These are phyloP conservation scores for Dynastes grantii DNA, from an alignment of 2,888 invertebrate genomes.

Conservation along the genomic window DNA sequence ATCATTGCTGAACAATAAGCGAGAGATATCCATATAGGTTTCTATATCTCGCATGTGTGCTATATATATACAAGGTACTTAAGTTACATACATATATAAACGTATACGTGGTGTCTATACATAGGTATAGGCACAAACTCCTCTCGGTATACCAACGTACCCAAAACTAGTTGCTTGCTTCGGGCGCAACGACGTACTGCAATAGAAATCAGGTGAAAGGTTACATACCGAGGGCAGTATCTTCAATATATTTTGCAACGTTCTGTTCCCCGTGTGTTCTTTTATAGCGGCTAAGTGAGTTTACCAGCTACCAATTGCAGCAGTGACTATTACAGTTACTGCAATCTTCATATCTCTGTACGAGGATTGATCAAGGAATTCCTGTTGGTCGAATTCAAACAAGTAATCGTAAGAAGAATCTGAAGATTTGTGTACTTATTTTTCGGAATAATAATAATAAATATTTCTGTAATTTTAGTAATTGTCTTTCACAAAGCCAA, in stretches of 20 bases:
- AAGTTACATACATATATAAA: background rate
- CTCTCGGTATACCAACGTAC: slow-evolving; percentile 41
- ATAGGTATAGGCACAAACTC: slow-evolving; percentile 10
- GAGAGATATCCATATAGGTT: slow-evolving; percentile 39
- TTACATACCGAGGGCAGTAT: slow-evolving; percentile 66
- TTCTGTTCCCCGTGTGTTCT: slow-evolving; percentile 42
- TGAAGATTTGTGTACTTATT: no score
- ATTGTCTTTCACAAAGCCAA: no score
- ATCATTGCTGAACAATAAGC: slow-evolving; percentile 44
- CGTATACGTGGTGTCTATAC: slow-evolving; percentile 9
- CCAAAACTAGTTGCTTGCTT: slow-evolving; percentile 60
- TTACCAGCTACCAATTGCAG: slow-evolving; percentile 34
- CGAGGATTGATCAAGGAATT: background rate
- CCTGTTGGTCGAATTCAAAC: background rate
- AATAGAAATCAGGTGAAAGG: slow-evolving; percentile 69
- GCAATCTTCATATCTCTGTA: slow-evolving; percentile 22
- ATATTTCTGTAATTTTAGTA: no score
- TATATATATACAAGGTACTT: no score
- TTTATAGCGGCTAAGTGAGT: slow-evolving; percentile 49
- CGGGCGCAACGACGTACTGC: slow-evolving; percentile 65
- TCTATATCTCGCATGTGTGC: background rate
- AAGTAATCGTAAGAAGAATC: no score
- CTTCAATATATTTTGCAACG: slow-evolving; percentile 58
- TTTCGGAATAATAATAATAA: no score
- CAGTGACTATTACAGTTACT: slow-evolving; percentile 26